A percentile compares a stretch with the other conserved stretches of the same genome.
Conservation (phyloP, 2,888 invertebrate genomes). For the Chirona hameri region DNA sequence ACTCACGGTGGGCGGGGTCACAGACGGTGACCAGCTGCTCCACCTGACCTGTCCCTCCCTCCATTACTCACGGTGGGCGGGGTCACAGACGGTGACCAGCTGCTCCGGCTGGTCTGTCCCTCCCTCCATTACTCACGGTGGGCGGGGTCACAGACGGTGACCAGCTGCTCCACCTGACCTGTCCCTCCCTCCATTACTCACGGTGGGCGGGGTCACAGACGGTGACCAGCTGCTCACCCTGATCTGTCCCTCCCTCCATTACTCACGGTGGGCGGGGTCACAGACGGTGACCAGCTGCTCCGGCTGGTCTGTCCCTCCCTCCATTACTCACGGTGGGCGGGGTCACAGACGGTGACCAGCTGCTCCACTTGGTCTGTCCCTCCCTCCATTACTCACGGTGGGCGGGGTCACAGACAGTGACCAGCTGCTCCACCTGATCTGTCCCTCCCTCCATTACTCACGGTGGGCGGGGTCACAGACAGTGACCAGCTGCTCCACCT, state of each 20-base stretch:
- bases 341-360: slow-evolving; percentile 46
- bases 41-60: slow-evolving; percentile 45
- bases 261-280: slow-evolving; percentile 37
- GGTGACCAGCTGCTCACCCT: slow-evolving; percentile 57
- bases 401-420: slow-evolving; percentile 37
- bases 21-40: slow-evolving; percentile 57
- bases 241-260: not conserved
- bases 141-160: slow-evolving; percentile 37
- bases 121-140: slow-evolving; percentile 35
- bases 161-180: slow-evolving; percentile 61
- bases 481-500: slow-evolving; percentile 60
- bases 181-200: slow-evolving; percentile 30
- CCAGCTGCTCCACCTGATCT: slow-evolving; percentile 61
- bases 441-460: slow-evolving; percentile 30
- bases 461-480: slow-evolving; percentile 37
- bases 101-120: slow-evolving; percentile 58
- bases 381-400: slow-evolving; percentile 35
- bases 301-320: slow-evolving; percentile 46
- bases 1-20: slow-evolving; percentile 37
- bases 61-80: slow-evolving; percentile 36
- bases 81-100: slow-evolving; percentile 46
- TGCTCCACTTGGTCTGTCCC: slow-evolving; percentile 56
- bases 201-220: slow-evolving; percentile 37
- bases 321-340: slow-evolving; percentile 36
- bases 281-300: slow-evolving; percentile 57